phyloP scores from a whole-genome alignment of 2,113 vertebrate genomes.

The Serilophus lunatus region DNA sequence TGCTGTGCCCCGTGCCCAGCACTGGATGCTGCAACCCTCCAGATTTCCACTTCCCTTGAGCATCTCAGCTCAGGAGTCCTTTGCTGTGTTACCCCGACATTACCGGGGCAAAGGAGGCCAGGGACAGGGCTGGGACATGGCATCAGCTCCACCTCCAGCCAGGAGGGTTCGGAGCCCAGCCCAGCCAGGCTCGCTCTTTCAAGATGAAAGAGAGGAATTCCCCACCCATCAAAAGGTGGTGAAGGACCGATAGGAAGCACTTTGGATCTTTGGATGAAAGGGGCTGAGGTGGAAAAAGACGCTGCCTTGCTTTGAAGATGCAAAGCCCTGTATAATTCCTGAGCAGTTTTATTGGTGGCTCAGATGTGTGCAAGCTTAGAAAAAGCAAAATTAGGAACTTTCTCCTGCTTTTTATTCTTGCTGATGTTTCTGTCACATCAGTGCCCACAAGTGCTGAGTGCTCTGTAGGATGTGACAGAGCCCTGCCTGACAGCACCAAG shows the following conservation, averaged over 20 bases:
- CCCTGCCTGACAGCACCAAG: not conserved
- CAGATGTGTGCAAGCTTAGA: accelerated
- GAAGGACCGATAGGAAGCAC: not conserved
- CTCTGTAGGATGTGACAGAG: not conserved
- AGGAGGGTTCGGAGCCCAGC: not conserved
- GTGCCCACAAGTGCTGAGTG: not conserved
- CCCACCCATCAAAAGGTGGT: not conserved
- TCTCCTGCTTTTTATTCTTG: not conserved
- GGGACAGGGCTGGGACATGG: not conserved
- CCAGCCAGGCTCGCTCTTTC: accelerated
- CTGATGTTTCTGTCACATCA: not conserved
- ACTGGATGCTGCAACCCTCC: not conserved
- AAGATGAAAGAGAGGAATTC: not conserved
- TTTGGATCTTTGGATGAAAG: slow-evolving; percentile 1
- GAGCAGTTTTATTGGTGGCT: not conserved
- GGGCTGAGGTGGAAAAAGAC: not conserved
- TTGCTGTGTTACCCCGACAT: accelerated
- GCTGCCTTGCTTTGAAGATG: not conserved
- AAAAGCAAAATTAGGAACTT: not conserved
- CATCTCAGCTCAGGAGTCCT: accelerated
- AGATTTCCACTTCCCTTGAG: accelerated
- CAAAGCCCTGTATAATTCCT: not conserved
- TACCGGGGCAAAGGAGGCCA: accelerated
- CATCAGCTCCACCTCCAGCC: accelerated
- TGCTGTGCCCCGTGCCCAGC: not conserved